phyloP scores from a whole-genome alignment of 2,888 invertebrate species.

The Phalangium opilio region DNA sequence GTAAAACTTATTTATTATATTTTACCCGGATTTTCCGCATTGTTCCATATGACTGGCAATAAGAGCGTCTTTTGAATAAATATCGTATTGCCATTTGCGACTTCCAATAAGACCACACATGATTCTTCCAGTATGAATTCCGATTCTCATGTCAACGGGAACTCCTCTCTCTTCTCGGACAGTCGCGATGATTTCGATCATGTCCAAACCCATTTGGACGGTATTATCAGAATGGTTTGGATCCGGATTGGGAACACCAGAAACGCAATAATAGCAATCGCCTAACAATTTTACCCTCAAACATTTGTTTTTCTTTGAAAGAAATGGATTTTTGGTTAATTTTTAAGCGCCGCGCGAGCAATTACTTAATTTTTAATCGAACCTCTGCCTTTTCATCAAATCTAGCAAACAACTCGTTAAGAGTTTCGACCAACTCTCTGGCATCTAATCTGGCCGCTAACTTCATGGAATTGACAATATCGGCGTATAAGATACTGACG shows the following conservation, averaged over 20 bases:
- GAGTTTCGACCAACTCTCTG: conserved; percentile 62
- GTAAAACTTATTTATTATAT: conserved; percentile 41
- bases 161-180: conserved; percentile 56
- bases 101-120: conserved; percentile 80
- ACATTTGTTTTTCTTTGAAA: conserved; percentile 31
- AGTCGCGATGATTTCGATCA: conserved; percentile 53
- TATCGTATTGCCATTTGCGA: conserved; percentile 90
- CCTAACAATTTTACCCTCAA: conserved; percentile 81
- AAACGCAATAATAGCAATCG: conserved; percentile 85
- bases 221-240: conserved; percentile 74
- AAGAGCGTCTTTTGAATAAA: conserved; percentile 78
- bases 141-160: conserved; percentile 89
- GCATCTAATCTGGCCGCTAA: conserved; percentile 68
- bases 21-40: conserved; percentile 72
- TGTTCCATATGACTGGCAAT: conserved; percentile 92
- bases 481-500: conserved; percentile 64
- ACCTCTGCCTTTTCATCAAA: conserved; percentile 84
- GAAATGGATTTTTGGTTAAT: not conserved
- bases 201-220: conserved; percentile 74
- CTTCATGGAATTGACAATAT: conserved; percentile 82
- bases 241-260: conserved; percentile 63
- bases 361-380: too few relatives aligned
- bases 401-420: conserved; percentile 77
- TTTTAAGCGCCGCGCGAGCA: too few relatives aligned
- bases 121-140: conserved; percentile 81